phyloP scores from a whole-genome alignment of 2,113 vertebrate genomes.

The Rhegmatorhina hoffmannsi region DNA sequence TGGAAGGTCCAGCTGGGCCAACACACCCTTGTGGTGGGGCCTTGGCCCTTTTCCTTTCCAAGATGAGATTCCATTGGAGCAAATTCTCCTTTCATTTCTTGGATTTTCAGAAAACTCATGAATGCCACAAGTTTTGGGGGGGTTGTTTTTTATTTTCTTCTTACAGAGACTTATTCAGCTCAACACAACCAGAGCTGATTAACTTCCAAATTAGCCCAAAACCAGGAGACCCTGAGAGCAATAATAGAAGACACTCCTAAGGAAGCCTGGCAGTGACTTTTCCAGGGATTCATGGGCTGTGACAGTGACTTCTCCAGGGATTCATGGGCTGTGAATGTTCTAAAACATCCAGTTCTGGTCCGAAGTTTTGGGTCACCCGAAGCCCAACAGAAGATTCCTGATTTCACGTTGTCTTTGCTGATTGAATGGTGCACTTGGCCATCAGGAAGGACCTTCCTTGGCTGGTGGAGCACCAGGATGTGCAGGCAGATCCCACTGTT shows the following conservation, averaged over 20 bases:
- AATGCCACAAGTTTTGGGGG: accelerated
- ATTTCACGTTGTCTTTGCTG: neutral
- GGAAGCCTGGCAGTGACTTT: neutral
- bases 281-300: neutral
- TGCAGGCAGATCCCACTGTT: neutral
- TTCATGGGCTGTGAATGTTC: neutral
- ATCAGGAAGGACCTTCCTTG: neutral
- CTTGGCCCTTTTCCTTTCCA: neutral
- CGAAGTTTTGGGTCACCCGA: neutral
- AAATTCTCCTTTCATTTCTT: neutral
- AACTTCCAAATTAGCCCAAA: neutral
- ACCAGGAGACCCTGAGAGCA: neutral
- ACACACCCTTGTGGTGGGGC: neutral
- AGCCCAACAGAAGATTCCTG: neutral
- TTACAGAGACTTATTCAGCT: neutral
- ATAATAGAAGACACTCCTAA: neutral
- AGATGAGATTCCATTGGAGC: neutral
- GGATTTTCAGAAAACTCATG: neutral
- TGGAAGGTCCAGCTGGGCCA: neutral
- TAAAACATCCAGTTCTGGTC: neutral
- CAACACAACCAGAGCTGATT: neutral
- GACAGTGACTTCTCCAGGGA: too few species aligned
- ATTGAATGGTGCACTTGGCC: neutral
- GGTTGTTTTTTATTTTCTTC: neutral
- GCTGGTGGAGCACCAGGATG: neutral